Conservation (phyloP, 2,797 vertebrate genomes). For the Adrianichthys oophorus region DNA sequence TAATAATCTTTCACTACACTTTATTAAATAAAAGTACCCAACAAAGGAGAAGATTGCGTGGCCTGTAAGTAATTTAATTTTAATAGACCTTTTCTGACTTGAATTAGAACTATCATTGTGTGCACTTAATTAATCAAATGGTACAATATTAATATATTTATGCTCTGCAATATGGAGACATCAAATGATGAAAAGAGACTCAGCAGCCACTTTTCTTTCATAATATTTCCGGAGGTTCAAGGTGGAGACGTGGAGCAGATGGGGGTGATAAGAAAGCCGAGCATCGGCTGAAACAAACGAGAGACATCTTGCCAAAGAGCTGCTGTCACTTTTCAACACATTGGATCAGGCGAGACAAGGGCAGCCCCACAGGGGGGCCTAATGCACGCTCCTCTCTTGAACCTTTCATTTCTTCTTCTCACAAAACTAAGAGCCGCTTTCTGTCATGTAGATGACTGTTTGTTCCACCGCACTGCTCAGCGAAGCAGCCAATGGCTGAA, state of each 20-base stretch:
- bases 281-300: constrained; percentile 66
- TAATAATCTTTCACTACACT: constrained; percentile 12
- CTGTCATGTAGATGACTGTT: constrained; percentile 57
- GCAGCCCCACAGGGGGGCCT: constrained; percentile 59
- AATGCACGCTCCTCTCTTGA: constrained; percentile 47
- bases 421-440: constrained; percentile 48
- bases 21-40: constrained; percentile 20
- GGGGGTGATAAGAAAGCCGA: constrained; percentile 54
- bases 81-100: constrained; percentile 36
- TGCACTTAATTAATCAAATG: constrained; percentile 47
- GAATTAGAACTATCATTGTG: constrained; percentile 50
- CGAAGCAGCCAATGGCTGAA: constrained; percentile 16
- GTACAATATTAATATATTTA: constrained; percentile 31
- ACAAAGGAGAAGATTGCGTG: too few relatives aligned
- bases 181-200: constrained; percentile 50
- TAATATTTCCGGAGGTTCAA: constrained; percentile 49
- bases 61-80: constrained; percentile 26
- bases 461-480: constrained; percentile 26
- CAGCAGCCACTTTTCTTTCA: constrained; percentile 51
- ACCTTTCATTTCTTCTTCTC: constrained; percentile 68
- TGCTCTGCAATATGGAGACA: constrained; percentile 35
- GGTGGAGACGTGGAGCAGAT: constrained; percentile 59
- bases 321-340: constrained; percentile 67
- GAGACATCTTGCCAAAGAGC: constrained; percentile 62
- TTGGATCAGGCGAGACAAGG: constrained; percentile 67